Evolutionary conservation across 2,888 invertebrate species (phyloP).

Genomic region (Drosophila parthenogenetica): DNA sequence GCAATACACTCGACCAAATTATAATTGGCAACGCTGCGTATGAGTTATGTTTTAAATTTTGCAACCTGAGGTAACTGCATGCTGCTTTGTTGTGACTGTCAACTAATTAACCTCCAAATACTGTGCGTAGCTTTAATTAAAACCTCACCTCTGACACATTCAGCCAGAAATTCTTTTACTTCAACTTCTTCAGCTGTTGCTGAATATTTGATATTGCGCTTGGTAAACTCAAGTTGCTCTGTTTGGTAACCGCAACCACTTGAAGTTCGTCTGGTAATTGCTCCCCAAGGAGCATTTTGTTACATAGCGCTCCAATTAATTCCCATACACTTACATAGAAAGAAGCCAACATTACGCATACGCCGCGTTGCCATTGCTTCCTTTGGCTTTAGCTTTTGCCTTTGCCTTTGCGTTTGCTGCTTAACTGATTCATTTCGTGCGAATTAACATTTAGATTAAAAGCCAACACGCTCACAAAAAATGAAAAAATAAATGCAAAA

Average conservation of each 20-base stretch:
- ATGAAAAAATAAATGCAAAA: conserved; percentile 7
- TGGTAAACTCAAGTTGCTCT: conserved; percentile 6
- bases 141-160: conserved; percentile 56
- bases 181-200: conserved; percentile 12
- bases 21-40: conserved; percentile 34
- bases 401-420: conserved; percentile 22
- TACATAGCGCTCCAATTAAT: conserved; percentile 59
- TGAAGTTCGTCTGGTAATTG: conserved; percentile 62
- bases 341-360: conserved; percentile 55
- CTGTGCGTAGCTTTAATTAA: conserved; percentile 52
- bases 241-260: conserved; percentile 36
- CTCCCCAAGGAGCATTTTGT: conserved; percentile 72
- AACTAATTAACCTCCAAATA: conserved; percentile 53
- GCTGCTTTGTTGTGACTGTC: conserved; percentile 11
- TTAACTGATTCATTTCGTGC: conserved; percentile 73
- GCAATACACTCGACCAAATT: neutral
- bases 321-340: conserved; percentile 20
- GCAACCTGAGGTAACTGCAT: neutral
- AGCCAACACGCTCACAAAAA: conserved; percentile 46
- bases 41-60: conserved; percentile 10
- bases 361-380: conserved; percentile 31
- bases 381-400: neutral
- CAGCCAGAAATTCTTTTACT: conserved; percentile 1
- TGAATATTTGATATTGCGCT: conserved; percentile 39
- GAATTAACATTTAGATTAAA: conserved; percentile 78